Conservation (phyloP, 2,113 vertebrate genomes). For the Galemys pyrenaicus region DNA sequence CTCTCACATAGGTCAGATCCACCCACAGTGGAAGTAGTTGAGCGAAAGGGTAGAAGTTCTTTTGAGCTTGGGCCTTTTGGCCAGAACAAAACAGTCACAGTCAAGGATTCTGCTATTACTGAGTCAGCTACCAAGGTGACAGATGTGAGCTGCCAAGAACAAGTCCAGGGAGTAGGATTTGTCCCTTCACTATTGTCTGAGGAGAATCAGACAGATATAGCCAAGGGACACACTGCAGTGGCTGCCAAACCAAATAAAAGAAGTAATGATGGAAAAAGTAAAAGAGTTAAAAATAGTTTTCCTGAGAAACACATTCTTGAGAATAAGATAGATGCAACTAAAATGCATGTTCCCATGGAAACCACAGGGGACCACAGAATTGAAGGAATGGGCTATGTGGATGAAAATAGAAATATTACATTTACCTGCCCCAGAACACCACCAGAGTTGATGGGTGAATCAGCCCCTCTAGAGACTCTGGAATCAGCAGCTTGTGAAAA, state of each 20-base stretch:
- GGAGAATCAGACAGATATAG: not conserved
- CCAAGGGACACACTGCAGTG: not conserved
- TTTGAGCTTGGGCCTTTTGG: not conserved
- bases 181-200: not conserved
- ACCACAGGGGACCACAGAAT: not conserved
- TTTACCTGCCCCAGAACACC: constrained; percentile 56
- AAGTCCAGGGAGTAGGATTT: not conserved
- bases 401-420: constrained; percentile 87
- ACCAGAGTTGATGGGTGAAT: not conserved
- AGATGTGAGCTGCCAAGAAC: not conserved
- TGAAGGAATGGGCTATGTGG: constrained; percentile 67
- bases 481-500: not conserved
- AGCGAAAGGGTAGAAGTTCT: not conserved
- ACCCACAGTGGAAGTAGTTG: not conserved
- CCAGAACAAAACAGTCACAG: not conserved
- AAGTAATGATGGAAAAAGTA: constrained; percentile 70
- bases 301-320: constrained; percentile 51
- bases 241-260: constrained; percentile 61
- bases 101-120: not conserved
- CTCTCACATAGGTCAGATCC: not conserved
- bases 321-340: not conserved
- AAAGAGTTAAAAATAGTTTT: constrained; percentile 58
- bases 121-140: not conserved
- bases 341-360: constrained; percentile 28
- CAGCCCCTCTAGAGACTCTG: not conserved